phyloP scores from a whole-genome alignment of 2,797 vertebrate species.

The Galago senegalensis region DNA sequence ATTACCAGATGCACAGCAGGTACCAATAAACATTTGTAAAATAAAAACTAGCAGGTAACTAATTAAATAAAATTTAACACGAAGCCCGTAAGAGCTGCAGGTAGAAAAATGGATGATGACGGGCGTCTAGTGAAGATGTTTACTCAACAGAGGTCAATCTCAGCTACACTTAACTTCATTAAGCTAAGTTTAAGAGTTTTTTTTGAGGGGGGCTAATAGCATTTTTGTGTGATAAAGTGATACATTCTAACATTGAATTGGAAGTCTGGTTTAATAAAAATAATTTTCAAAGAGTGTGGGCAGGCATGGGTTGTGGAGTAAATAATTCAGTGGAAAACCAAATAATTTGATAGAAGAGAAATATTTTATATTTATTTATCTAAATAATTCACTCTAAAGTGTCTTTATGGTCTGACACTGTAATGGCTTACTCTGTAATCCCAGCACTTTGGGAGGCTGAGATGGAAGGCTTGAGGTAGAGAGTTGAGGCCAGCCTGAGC shows the following conservation, averaged over 20 bases:
- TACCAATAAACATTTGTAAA: slow-evolving; percentile 14
- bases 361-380: neutral
- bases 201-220: neutral
- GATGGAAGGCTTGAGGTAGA: neutral
- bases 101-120: neutral
- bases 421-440: neutral
- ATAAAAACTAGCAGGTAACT: neutral
- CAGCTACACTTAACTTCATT: neutral
- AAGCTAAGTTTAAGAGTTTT: neutral
- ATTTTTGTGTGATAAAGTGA: neutral
- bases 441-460: neutral
- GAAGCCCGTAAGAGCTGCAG: neutral
- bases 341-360: slow-evolving; percentile 12
- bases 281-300: slow-evolving; percentile 1
- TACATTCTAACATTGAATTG: slow-evolving; percentile 6
- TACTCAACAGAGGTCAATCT: neutral
- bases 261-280: slow-evolving; percentile 4
- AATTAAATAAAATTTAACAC: neutral
- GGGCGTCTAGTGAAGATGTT: neutral
- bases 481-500: neutral
- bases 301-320: neutral
- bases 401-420: neutral
- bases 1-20: neutral
- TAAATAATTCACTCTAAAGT: neutral
- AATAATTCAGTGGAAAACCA: slow-evolving; percentile 17